Conservation (phyloP, 2,888 invertebrate genomes). For the Conchocele bisecta region DNA sequence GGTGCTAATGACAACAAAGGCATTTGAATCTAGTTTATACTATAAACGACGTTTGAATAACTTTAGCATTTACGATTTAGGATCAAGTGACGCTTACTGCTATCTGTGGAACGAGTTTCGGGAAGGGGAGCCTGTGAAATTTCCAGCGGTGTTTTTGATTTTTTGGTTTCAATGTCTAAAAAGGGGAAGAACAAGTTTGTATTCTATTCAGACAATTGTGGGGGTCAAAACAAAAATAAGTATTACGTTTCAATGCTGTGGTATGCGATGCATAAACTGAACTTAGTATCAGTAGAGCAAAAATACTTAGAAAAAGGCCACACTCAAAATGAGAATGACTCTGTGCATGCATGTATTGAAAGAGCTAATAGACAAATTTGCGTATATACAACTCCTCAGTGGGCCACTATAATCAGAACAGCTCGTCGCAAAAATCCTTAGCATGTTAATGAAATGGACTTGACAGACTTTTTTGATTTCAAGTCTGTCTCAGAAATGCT, state of each 20-base stretch:
- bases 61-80: slow-evolving; percentile 43
- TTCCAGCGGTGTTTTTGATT: slow-evolving; percentile 20
- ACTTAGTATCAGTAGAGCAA: slow-evolving; percentile 13
- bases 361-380: slow-evolving; percentile 10
- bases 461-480: slow-evolving; percentile 30
- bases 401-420: slow-evolving; percentile 31
- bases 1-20: slow-evolving; percentile 45
- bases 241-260: slow-evolving; percentile 31
- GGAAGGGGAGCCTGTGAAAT: slow-evolving; percentile 50
- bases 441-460: slow-evolving; percentile 31
- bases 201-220: slow-evolving; percentile 18
- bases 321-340: slow-evolving; percentile 41
- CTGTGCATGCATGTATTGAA: slow-evolving; percentile 34
- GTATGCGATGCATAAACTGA: slow-evolving; percentile 29
- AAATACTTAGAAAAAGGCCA: too few relatives aligned
- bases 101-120: slow-evolving; percentile 48
- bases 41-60: slow-evolving; percentile 49
- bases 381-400: slow-evolving; percentile 31
- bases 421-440: slow-evolving; percentile 22
- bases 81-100: slow-evolving; percentile 27
- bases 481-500: slow-evolving; percentile 13
- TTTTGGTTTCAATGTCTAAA: slow-evolving; percentile 9
- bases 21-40: slow-evolving; percentile 38
- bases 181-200: slow-evolving; percentile 35
- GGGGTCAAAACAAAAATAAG: slow-evolving; percentile 35